Evolutionary conservation across 1,140 invertebrate genomes (phyloP), one percentile per base, ranked within the genome.

Genomic region (Drosophila tsacasi): DNA sequence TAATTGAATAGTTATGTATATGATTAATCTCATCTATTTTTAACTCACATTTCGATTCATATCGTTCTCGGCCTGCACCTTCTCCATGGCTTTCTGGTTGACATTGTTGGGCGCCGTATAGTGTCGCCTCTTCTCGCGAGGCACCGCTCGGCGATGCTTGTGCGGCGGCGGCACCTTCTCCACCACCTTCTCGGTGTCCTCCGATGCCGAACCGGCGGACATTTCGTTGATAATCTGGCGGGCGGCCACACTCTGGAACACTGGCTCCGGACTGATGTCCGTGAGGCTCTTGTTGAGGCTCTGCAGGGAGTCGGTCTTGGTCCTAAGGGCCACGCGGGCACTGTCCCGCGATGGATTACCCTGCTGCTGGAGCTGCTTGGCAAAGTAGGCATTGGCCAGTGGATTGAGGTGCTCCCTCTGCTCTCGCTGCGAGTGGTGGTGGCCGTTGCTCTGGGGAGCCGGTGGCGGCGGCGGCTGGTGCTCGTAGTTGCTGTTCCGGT

Each of bases 201-300:
- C 93, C 12, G 94, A 94, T 10, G 93, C 87, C 23, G 92, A 93
- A 25, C 94, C 93, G 44, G 86, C 94, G 5, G 95, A 95, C 94
- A 97, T 96, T 93, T 97, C 97, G 64, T 96, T 96, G 52, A 97
- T 96, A 42, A 97, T 97, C 92, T 97, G 96, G 63, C 95, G 95
- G 0, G 97, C 97, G 5, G 97, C 96, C 92, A 97, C 97, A 91
- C 96, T 97, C 83, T 97, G 97, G 93, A 97, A 97, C 49, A 97
- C 95, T 0, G 96, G 96, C 59, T 86, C 90, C 0, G 86, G 86
- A 39, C 81, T 92, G 10, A 94, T 76, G 66, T 94, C 92, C 1
- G 83, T 92, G 1, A 93, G 54, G 50, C 92, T 93, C 58, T 93
- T 93, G 63, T 92, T 93, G 3, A 94, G 77, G 39, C 93, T 93